Evolutionary conservation across 2,797 vertebrate species (phyloP).

Genomic region (Betta splendens): DNA sequence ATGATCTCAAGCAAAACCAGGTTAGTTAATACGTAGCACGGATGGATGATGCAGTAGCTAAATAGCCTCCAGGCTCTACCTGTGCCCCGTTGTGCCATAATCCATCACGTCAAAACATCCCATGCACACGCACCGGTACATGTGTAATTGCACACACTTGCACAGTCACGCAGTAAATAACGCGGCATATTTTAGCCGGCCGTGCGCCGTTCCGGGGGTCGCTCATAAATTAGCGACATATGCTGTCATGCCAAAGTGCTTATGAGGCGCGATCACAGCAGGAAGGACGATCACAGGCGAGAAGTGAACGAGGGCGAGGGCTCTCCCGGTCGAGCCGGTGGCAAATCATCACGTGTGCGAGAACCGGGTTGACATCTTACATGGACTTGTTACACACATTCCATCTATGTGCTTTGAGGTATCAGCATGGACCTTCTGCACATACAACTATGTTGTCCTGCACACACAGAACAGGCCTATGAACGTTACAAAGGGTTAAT

Average conservation of each 20-base stretch:
- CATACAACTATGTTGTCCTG: background rate
- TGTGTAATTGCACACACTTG: background rate
- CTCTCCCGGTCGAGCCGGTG: conserved; percentile 21
- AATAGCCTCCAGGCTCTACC: too few relatives aligned
- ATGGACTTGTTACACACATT: too few relatives aligned
- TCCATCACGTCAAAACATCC: background rate
- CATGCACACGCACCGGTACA: background rate
- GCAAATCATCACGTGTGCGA: conserved; percentile 34
- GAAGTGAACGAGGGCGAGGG: conserved; percentile 28
- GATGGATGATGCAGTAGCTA: too few relatives aligned
- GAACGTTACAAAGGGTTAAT: conserved; percentile 35
- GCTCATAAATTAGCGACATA: conserved; percentile 32
- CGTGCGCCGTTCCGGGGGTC: background rate
- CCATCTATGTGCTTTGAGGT: background rate
- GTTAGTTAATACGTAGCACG: conserved; percentile 71
- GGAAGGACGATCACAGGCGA: conserved; percentile 29
- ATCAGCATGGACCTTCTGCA: background rate
- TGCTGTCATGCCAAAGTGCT: conserved; percentile 37
- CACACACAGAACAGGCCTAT: conserved; percentile 9
- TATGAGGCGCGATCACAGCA: conserved; percentile 42
- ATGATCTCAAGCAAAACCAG: conserved; percentile 98
- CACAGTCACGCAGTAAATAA: background rate
- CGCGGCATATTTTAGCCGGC: conserved; percentile 16
- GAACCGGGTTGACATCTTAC: too few relatives aligned
- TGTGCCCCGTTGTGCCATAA: too few relatives aligned